phyloP scores from a whole-genome alignment of 2,888 invertebrate species.

The Thera obeliscata region DNA sequence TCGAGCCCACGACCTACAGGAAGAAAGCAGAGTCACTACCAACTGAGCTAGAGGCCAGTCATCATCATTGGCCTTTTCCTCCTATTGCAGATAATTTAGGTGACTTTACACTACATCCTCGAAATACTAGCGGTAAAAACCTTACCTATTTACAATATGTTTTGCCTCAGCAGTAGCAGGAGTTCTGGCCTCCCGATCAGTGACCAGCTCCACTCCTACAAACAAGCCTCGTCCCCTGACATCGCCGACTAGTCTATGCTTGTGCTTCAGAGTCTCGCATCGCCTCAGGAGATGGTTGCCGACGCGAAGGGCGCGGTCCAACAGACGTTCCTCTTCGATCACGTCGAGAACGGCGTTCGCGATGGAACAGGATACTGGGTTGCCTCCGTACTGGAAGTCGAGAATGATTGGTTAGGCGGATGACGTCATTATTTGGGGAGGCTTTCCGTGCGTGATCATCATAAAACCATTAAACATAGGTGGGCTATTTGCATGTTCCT shows the following conservation, averaged over 20 bases:
- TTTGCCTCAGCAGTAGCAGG: constrained; percentile 94
- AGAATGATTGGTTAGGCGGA: background rate
- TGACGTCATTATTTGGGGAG: background rate
- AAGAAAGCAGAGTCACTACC: too few relatives aligned
- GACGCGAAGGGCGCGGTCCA: constrained; percentile 92
- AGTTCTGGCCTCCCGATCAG: constrained; percentile 88
- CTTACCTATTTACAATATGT: constrained; percentile 88
- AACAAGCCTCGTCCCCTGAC: constrained; percentile 96
- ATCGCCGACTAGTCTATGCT: constrained; percentile 93
- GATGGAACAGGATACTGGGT: constrained; percentile 99
- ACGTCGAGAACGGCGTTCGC: constrained; percentile 97
- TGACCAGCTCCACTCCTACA: constrained; percentile 96
- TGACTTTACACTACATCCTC: too few relatives aligned
- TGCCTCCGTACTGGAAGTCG: constrained; percentile 94
- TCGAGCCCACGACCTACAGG: too few relatives aligned
- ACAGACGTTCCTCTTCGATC: constrained; percentile 93
- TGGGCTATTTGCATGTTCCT: too few relatives aligned
- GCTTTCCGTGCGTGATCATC: too few relatives aligned
- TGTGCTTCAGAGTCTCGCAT: constrained; percentile 87
- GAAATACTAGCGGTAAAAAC: too few relatives aligned
- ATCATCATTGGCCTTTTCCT: too few relatives aligned
- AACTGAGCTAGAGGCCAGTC: too few relatives aligned
- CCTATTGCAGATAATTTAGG: too few relatives aligned
- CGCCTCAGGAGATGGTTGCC: constrained; percentile 91
- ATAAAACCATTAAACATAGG: too few relatives aligned